Percentiles rank a stretch among this genome's conserved stretches.
phyloP scores from a whole-genome alignment of 1,140 invertebrate species.

The Drosophila pseudoobscura region DNA sequence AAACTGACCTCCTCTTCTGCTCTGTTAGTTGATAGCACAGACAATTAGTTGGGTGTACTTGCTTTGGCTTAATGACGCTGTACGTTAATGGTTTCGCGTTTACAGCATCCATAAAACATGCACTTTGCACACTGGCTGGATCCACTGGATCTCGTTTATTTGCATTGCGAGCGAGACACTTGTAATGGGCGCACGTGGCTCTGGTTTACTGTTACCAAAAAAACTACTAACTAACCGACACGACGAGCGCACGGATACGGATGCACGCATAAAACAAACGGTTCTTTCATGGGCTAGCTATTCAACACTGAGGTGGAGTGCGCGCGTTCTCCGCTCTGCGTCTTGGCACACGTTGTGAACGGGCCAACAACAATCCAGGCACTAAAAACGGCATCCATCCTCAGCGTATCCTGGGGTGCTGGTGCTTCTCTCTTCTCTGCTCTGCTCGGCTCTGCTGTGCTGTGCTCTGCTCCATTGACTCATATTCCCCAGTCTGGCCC shows the following conservation, averaged over 20 bases:
- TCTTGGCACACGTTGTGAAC: constrained; percentile 55
- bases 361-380: constrained; percentile 82
- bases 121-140: constrained; percentile 31
- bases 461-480: constrained; percentile 53
- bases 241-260: constrained; percentile 11
- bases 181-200: constrained; percentile 60
- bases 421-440: not conserved
- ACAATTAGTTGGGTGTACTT: constrained; percentile 27
- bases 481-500: constrained; percentile 30
- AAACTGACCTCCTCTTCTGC: not conserved
- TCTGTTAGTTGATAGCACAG: constrained; percentile 6
- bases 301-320: constrained; percentile 25
- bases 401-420: constrained; percentile 57
- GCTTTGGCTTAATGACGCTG: constrained; percentile 24
- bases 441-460: constrained; percentile 22
- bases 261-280: constrained; percentile 32
- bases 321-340: constrained; percentile 52
- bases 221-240: constrained; percentile 32
- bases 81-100: constrained; percentile 5
- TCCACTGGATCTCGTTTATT: constrained; percentile 43
- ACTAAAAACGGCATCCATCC: constrained; percentile 60
- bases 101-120: constrained; percentile 33
- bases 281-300: constrained; percentile 20
- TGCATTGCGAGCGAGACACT: constrained; percentile 52
- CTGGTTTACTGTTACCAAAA: constrained; percentile 19